phyloP scores from a whole-genome alignment of 2,797 vertebrate species.

The Masticophis lateralis region DNA sequence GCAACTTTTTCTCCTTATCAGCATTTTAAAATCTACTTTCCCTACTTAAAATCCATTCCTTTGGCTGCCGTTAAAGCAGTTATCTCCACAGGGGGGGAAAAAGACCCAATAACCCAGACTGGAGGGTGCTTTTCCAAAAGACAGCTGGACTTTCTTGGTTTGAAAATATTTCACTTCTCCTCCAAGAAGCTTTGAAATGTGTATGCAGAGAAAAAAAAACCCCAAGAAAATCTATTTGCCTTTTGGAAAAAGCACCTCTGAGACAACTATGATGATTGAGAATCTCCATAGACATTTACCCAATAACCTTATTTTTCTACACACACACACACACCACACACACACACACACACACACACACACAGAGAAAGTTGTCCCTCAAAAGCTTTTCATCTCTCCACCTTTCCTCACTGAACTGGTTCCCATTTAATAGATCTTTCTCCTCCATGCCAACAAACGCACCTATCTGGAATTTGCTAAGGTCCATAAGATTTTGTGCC shows the following conservation, averaged over 20 bases:
- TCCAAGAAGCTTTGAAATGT: background rate
- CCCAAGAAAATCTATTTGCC: background rate
- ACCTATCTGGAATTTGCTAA: background rate
- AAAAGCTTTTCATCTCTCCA: background rate
- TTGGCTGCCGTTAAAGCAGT: background rate
- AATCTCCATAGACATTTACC: background rate
- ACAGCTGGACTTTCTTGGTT: background rate
- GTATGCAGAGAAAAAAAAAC: background rate
- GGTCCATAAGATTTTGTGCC: background rate
- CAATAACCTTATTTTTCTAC: background rate
- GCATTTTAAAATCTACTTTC: background rate
- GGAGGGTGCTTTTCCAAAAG: background rate
- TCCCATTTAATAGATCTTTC: background rate
- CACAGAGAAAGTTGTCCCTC: background rate
- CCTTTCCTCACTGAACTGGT: background rate
- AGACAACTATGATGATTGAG: background rate
- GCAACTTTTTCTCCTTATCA: background rate
- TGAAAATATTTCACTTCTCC: background rate
- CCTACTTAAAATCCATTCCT: background rate
- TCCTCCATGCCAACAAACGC: background rate
- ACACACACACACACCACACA: too few relatives aligned
- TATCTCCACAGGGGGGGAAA: background rate
- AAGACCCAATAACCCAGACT: background rate
- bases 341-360: too few relatives aligned
- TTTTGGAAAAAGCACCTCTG: background rate